A percentile compares a stretch with the other conserved stretches of the same genome.
These are phyloP conservation scores for Sesia apiformis DNA, from an alignment of 2,888 invertebrate genomes.

Conservation along the genomic window DNA sequence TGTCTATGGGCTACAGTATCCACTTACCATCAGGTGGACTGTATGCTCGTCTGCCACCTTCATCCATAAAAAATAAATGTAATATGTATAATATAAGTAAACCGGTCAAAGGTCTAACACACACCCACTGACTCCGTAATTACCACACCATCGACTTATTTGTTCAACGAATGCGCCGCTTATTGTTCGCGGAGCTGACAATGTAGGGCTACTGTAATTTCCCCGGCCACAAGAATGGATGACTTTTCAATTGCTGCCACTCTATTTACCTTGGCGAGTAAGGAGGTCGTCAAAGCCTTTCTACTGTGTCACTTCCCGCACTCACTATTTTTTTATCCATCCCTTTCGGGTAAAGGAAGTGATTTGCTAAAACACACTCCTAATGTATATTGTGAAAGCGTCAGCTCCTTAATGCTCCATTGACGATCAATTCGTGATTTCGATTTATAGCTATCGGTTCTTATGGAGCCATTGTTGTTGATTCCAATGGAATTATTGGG, in stretches of 20 bases:
- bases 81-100: too few species aligned
- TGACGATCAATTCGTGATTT: constrained; percentile 56
- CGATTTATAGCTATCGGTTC: constrained; percentile 63
- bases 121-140: constrained; percentile 30
- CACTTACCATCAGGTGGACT: too few species aligned
- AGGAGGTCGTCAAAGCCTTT: constrained; percentile 48
- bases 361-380: constrained; percentile 70
- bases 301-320: constrained; percentile 65
- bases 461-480: constrained; percentile 55
- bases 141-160: constrained; percentile 42
- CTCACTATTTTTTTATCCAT: constrained; percentile 57
- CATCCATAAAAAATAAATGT: too few species aligned
- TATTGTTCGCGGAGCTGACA: constrained; percentile 40
- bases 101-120: constrained; percentile 20
- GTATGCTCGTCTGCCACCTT: too few species aligned
- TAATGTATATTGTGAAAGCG: constrained; percentile 66
- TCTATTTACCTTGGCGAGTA: constrained; percentile 49
- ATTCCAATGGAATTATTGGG: constrained; percentile 51
- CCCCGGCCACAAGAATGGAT: constrained; percentile 30
- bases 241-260: constrained; percentile 67
- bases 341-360: constrained; percentile 58
- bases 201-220: constrained; percentile 33
- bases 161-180: constrained; percentile 28
- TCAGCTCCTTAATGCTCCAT: constrained; percentile 62
- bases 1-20: too few species aligned